Percentiles rank a stretch among this genome's conserved stretches.
Evolutionary conservation across 2,113 vertebrate genomes (phyloP).

Genomic region (Eidolon helvum): DNA sequence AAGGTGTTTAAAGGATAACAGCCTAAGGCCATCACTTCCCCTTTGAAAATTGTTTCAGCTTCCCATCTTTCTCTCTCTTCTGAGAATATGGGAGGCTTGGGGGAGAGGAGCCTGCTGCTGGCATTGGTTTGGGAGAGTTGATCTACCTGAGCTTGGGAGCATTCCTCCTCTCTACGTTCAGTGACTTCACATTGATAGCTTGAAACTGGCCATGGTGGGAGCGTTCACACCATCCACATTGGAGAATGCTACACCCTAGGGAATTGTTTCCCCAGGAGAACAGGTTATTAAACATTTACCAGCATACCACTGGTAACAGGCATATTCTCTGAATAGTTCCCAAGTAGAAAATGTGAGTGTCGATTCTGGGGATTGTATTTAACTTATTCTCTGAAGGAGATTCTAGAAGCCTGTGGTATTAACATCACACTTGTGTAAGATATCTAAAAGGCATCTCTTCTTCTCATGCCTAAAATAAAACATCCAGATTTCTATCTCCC

Average conservation of each 20-base stretch:
- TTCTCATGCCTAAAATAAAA: neutral
- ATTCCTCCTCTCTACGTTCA: neutral
- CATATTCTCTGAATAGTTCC: neutral
- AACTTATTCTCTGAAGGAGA: slow-evolving; percentile 4
- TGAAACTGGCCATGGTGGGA: neutral
- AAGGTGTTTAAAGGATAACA: slow-evolving; percentile 65
- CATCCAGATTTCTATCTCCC: neutral
- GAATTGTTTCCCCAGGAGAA: neutral
- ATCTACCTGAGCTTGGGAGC: neutral
- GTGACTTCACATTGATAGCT: neutral
- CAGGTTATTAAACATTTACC: neutral
- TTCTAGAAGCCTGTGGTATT: neutral
- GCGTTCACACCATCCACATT: neutral
- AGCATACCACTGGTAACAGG: neutral
- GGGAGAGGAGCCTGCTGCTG: neutral
- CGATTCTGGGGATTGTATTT: slow-evolving; percentile 1
- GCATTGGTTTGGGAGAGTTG: neutral
- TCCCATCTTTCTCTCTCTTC: neutral
- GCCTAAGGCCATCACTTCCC: neutral
- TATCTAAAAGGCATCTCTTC: neutral
- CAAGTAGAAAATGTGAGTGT: neutral
- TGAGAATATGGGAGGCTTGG: neutral
- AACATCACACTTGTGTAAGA: neutral
- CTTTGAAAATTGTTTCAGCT: neutral
- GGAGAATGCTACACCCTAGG: neutral